Conservation (phyloP, 2,113 vertebrate genomes). For the Menidia beryllina region DNA sequence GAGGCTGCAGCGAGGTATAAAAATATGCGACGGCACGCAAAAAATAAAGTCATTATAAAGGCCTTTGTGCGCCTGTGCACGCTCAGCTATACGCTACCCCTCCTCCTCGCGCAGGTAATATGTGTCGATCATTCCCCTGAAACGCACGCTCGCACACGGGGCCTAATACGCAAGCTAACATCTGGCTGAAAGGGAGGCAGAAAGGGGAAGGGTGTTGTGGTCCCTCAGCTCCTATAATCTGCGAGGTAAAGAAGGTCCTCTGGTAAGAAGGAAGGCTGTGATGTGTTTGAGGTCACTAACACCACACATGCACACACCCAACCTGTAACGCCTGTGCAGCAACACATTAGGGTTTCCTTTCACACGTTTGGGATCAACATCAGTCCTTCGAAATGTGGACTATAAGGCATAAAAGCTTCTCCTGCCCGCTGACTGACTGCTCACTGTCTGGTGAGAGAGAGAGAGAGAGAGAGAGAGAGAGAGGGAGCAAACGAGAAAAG, state of each 20-base stretch:
- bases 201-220: slow-evolving; percentile 53
- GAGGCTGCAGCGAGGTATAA: slow-evolving; percentile 58
- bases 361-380: slow-evolving; percentile 42
- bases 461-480: slow-evolving; percentile 24
- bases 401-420: slow-evolving; percentile 32
- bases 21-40: slow-evolving; percentile 67
- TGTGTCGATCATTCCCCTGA: slow-evolving; percentile 10
- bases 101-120: slow-evolving; percentile 37
- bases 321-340: slow-evolving; percentile 26
- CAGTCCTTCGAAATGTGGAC: no score
- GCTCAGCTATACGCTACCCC: slow-evolving; percentile 45
- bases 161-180: slow-evolving; percentile 66
- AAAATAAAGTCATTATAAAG: slow-evolving; percentile 55
- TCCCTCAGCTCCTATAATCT: slow-evolving; percentile 70
- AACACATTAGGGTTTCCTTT: slow-evolving; percentile 48
- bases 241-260: slow-evolving; percentile 64
- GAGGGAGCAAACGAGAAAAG: background rate
- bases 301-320: slow-evolving; percentile 25
- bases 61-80: slow-evolving; percentile 23
- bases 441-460: slow-evolving; percentile 56
- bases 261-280: slow-evolving; percentile 68
- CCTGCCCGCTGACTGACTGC: slow-evolving; percentile 46
- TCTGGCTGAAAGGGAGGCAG: slow-evolving; percentile 57
- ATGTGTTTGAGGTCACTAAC: slow-evolving; percentile 57
- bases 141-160: slow-evolving; percentile 24